Conservation (phyloP, 1,140 invertebrate species). For the Pachyrhynchus sulphureomaculatus region DNA sequence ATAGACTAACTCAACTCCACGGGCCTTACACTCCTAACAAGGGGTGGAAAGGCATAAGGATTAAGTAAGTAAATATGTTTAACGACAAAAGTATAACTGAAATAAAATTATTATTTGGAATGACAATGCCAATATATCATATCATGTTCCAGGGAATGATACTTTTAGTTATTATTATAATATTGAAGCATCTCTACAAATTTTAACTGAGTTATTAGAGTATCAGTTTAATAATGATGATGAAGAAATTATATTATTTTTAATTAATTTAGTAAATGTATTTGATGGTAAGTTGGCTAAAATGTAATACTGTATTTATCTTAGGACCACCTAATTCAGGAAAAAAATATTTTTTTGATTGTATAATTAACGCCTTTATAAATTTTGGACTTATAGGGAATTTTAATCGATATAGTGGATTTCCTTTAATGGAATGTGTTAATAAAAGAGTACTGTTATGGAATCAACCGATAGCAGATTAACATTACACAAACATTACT, state of each 20-base stretch:
- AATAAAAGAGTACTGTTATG: neutral
- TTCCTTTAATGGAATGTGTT: conserved; percentile 4
- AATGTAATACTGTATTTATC: neutral
- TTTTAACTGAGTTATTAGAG: conserved; percentile 1
- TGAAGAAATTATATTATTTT: neutral
- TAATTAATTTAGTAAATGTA: conserved; percentile 2
- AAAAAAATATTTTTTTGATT: neutral
- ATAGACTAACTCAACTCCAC: too few species aligned
- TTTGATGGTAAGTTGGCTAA: neutral
- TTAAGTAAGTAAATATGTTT: too few species aligned
- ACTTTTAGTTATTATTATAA: neutral
- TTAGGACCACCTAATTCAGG: neutral
- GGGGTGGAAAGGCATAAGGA: too few species aligned
- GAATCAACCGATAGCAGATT: neutral
- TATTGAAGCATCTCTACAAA: neutral
- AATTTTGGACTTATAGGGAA: neutral
- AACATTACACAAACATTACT: too few species aligned
- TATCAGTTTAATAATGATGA: conserved; percentile 4
- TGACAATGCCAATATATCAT: neutral
- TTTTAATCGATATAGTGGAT: conserved; percentile 1
- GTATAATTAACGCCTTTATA: neutral
- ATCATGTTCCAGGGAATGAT: neutral
- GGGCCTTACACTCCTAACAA: too few species aligned
- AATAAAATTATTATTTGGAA: neutral
- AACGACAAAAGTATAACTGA: neutral